Percentiles rank a stretch among this genome's conserved stretches.
These are phyloP conservation scores for Xiphorhynchus erythropygius DNA, from an alignment of 2,797 vertebrate species.

Conservation along the genomic window DNA sequence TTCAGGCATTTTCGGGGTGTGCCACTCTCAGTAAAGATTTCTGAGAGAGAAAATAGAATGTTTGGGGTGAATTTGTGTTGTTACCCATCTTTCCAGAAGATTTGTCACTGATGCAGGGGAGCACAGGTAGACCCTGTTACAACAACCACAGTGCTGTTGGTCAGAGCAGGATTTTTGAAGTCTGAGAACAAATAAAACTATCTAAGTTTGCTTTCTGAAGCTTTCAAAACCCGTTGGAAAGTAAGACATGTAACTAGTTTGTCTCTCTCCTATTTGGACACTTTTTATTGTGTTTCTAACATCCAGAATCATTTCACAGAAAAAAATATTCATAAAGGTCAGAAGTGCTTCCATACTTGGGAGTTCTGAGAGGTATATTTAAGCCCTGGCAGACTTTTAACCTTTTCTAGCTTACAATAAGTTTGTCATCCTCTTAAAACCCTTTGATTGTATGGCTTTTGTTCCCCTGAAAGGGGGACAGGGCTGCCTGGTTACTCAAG, in stretches of 20 bases:
- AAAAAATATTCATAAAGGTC: background rate
- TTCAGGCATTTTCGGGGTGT: background rate
- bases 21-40: background rate
- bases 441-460: conserved; percentile 69
- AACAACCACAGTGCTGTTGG: background rate
- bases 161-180: background rate
- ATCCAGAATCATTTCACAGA: background rate
- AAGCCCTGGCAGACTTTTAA: conserved; percentile 65
- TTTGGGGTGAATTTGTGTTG: background rate
- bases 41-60: background rate
- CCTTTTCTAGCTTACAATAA: conserved; percentile 63
- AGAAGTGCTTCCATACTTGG: conserved; percentile 7
- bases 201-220: background rate
- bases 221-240: background rate
- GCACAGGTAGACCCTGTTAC: background rate
- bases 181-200: background rate
- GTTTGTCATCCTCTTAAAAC: conserved; percentile 63
- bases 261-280: background rate
- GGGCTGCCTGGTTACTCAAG: conserved; percentile 68
- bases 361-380: conserved; percentile 57
- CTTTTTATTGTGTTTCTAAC: background rate
- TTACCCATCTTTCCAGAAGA: background rate
- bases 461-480: conserved; percentile 67
- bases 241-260: background rate
- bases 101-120: background rate